Percentiles rank a stretch among this genome's conserved stretches.
Evolutionary conservation across 2,113 vertebrate genomes (phyloP).

Genomic region (Marcusenius ussheri): DNA sequence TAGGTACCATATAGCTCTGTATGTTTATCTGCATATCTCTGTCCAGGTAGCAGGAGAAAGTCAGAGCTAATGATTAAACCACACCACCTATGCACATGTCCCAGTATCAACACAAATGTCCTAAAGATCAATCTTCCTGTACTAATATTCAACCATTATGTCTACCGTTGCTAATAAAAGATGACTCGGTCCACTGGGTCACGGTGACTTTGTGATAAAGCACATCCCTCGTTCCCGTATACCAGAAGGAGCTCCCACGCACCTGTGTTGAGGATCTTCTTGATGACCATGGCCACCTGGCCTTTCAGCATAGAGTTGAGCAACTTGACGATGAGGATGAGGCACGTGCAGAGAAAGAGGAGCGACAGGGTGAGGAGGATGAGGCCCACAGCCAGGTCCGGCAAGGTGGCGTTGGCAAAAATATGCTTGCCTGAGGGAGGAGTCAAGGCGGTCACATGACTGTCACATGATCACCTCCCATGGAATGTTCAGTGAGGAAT

Average conservation of each 20-base stretch:
- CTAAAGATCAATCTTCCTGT: not conserved
- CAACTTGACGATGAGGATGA: slow-evolving; percentile 88
- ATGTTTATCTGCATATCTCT: not conserved
- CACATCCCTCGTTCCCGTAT: not conserved
- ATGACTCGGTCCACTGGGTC: not conserved
- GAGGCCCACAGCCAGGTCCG: slow-evolving; percentile 75
- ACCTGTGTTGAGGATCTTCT: slow-evolving; percentile 96
- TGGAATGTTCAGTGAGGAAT: not conserved
- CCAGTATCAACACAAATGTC: not conserved
- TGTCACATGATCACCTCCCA: not conserved
- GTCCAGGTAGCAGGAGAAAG: not conserved
- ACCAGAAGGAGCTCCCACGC: not conserved
- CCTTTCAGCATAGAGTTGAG: slow-evolving; percentile 91
- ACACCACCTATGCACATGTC: not conserved
- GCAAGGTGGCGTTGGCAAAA: slow-evolving; percentile 61
- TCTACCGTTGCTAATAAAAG: not conserved
- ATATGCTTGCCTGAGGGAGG: slow-evolving; percentile 69
- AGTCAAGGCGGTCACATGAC: not conserved
- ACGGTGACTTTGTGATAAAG: not conserved
- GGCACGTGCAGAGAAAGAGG: slow-evolving; percentile 77
- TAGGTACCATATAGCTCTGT: not conserved
- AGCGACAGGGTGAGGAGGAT: slow-evolving; percentile 78
- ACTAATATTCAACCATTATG: not conserved
- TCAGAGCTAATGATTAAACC: slow-evolving; percentile 10
- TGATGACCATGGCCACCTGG: slow-evolving; percentile 85